Conservation (phyloP, 2,888 invertebrate species). For the Fissipunctia ypsillon region DNA sequence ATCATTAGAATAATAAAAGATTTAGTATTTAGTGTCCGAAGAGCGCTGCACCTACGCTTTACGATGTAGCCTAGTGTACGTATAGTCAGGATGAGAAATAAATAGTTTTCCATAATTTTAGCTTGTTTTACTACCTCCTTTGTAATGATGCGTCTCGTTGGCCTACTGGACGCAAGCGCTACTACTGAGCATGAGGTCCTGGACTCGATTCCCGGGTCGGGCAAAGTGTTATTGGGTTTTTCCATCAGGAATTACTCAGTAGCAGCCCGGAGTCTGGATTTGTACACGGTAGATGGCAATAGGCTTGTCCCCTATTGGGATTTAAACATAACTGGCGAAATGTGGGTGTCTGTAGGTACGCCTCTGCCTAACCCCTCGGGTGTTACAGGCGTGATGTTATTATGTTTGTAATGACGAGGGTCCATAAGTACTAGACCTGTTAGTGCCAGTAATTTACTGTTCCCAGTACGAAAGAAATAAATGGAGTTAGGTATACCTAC, state of each 20-base stretch:
- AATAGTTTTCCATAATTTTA: slow-evolving; percentile 80
- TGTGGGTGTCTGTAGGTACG: no score
- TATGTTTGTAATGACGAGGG: not conserved
- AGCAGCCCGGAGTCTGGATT: not conserved
- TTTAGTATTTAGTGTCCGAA: slow-evolving; percentile 66
- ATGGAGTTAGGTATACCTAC: not conserved
- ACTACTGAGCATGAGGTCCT: not conserved
- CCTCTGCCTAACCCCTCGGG: not conserved
- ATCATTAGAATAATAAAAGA: slow-evolving; percentile 61
- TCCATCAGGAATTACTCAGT: not conserved
- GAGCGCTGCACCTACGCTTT: slow-evolving; percentile 62
- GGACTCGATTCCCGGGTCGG: not conserved
- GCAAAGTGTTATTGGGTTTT: not conserved
- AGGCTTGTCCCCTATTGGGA: not conserved
- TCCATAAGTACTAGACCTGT: not conserved
- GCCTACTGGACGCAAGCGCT: not conserved
- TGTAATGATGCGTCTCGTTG: not conserved
- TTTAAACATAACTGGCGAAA: no score
- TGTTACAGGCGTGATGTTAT: not conserved
- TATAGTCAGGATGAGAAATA: slow-evolving; percentile 78
- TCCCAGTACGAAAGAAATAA: not conserved
- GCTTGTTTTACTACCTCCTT: slow-evolving; percentile 45
- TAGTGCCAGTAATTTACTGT: not conserved
- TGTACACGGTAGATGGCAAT: not conserved
- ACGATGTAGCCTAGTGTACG: slow-evolving; percentile 70